Conservation (phyloP, 2,888 invertebrate genomes). For the Baronia brevicornis region DNA sequence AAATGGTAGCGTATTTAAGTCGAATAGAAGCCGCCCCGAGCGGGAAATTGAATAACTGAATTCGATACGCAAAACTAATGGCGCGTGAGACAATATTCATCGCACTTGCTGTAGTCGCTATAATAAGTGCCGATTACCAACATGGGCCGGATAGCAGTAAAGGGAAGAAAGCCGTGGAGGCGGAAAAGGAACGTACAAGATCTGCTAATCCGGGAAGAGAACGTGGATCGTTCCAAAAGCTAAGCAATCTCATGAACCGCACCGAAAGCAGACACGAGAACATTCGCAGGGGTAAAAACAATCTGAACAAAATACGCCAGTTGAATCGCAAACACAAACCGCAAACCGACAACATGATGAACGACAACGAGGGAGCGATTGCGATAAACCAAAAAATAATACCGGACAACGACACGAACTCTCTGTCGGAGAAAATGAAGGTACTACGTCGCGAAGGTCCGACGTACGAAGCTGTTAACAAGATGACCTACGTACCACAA, state of each 20-base stretch:
- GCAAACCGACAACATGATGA: slow-evolving; percentile 43
- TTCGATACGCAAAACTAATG: slow-evolving; percentile 47
- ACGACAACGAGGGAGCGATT: slow-evolving; percentile 56
- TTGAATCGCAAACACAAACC: slow-evolving; percentile 30
- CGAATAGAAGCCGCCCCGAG: slow-evolving; percentile 7
- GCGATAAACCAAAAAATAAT: slow-evolving; percentile 37
- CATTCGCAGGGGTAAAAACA: slow-evolving; percentile 34
- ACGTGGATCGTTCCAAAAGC: slow-evolving; percentile 46
- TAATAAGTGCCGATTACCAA: slow-evolving; percentile 43
- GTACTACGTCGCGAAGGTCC: slow-evolving; percentile 41
- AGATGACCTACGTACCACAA: slow-evolving; percentile 40
- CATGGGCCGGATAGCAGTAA: slow-evolving; percentile 57
- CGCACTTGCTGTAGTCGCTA: slow-evolving; percentile 41
- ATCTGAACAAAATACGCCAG: slow-evolving; percentile 38
- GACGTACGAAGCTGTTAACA: slow-evolving; percentile 44
- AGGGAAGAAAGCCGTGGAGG: slow-evolving; percentile 59
- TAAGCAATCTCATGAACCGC: slow-evolving; percentile 45
- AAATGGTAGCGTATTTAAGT: slow-evolving; percentile 34
- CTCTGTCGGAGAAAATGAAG: slow-evolving; percentile 52
- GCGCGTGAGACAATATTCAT: slow-evolving; percentile 49
- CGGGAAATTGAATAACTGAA: slow-evolving; percentile 26
- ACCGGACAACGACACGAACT: slow-evolving; percentile 40
- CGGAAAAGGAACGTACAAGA: slow-evolving; percentile 56
- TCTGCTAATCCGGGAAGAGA: slow-evolving; percentile 47
- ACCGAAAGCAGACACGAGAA: slow-evolving; percentile 36